Percentiles rank a stretch among this genome's conserved stretches.
Evolutionary conservation across 2,113 vertebrate species (phyloP).

Genomic region (Hiodon tergisus): DNA sequence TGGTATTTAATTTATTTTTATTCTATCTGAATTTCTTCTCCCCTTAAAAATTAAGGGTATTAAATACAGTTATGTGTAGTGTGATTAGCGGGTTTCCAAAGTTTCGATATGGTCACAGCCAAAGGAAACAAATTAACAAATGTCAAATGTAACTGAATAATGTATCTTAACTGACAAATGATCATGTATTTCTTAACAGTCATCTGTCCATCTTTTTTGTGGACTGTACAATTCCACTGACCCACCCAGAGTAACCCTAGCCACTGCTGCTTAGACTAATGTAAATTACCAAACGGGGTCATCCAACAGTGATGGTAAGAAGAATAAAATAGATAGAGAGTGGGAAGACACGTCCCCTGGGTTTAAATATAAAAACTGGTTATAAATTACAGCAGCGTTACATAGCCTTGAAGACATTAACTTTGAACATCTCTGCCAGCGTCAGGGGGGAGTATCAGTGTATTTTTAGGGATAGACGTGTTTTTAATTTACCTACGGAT

Average conservation of each 20-base stretch:
- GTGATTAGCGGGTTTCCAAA: too few relatives aligned
- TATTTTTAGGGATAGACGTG: slow-evolving; percentile 46
- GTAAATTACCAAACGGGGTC: slow-evolving; percentile 14
- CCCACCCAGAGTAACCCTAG: neutral
- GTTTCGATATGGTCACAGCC: too few relatives aligned
- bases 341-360: slow-evolving; percentile 29
- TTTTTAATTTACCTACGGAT: slow-evolving; percentile 69
- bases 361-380: slow-evolving; percentile 40
- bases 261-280: neutral
- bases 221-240: neutral
- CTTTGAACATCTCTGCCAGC: slow-evolving; percentile 50
- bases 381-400: slow-evolving; percentile 43
- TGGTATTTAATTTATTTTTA: too few relatives aligned
- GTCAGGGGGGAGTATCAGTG: slow-evolving; percentile 41
- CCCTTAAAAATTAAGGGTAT: too few relatives aligned
- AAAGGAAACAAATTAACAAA: slow-evolving; percentile 1
- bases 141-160: neutral
- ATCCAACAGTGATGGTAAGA: neutral
- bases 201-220: neutral
- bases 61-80: too few relatives aligned
- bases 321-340: slow-evolving; percentile 17
- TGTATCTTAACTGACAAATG: slow-evolving; percentile 6
- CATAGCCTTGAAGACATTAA: slow-evolving; percentile 50
- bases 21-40: too few relatives aligned
- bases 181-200: neutral